phyloP scores from a whole-genome alignment of 2,113 vertebrate species.

The Dicentrarchus labrax region DNA sequence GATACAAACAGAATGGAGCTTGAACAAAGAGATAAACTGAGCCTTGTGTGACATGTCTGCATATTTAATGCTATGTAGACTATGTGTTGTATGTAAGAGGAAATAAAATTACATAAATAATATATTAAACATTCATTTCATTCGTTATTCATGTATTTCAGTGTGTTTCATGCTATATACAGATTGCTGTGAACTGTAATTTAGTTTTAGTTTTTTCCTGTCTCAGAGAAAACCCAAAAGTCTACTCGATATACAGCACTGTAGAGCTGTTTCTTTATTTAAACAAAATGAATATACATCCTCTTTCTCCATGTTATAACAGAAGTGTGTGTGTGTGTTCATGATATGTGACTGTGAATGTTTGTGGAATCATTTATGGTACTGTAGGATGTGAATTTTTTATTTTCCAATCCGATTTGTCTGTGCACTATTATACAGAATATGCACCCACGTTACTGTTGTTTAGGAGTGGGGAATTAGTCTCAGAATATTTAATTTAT shows the following conservation, averaged over 20 bases:
- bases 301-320: not conserved
- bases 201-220: not conserved
- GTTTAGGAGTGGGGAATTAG: not conserved
- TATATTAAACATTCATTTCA: slow-evolving; percentile 2
- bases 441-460: not conserved
- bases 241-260: not conserved
- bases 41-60: not conserved
- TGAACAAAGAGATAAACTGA: not conserved
- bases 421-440: not conserved
- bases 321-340: not conserved
- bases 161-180: not conserved
- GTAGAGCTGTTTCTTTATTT: not conserved
- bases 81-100: not conserved
- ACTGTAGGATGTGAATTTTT: too few relatives aligned
- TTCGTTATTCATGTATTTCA: slow-evolving; percentile 14
- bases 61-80: slow-evolving; percentile 7
- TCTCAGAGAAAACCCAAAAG: not conserved
- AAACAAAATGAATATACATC: not conserved
- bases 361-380: not conserved
- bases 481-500: not conserved
- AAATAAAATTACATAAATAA: slow-evolving; percentile 25
- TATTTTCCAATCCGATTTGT: not conserved
- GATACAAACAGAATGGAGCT: not conserved
- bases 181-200: not conserved
- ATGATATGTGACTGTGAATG: not conserved